A percentile compares a stretch with the other conserved stretches of the same genome.
These are phyloP conservation scores for Adelges cooleyi DNA, from an alignment of 1,140 invertebrate species.

Conservation along the genomic window DNA sequence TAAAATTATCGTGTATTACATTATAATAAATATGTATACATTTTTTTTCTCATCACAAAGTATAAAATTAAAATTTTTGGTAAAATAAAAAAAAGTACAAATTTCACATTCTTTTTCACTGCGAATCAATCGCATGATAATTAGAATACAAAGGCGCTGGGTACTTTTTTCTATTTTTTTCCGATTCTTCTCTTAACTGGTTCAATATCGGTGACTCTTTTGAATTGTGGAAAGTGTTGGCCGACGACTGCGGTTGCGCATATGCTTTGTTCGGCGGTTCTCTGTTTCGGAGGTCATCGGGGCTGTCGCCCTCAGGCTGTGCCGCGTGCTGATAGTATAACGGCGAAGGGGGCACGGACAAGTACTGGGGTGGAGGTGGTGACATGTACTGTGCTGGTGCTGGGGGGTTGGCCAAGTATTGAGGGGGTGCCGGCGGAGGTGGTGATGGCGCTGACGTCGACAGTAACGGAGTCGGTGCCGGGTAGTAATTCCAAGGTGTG, in stretches of 20 bases:
- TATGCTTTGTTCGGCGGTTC: neutral
- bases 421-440: neutral
- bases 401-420: no score
- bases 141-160: neutral
- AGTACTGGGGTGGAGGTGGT: neutral
- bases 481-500: neutral
- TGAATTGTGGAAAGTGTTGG: neutral
- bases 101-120: no score
- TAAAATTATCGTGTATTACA: no score
- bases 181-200: slow-evolving; percentile 2
- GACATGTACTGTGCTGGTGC: neutral
- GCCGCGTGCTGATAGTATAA: neutral
- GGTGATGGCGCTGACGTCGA: neutral
- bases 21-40: no score
- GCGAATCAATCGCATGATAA: no score
- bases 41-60: no score
- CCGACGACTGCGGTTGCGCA: neutral
- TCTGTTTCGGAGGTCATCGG: neutral
- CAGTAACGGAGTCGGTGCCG: neutral
- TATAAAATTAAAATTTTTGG: no score
- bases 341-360: neutral
- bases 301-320: neutral
- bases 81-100: no score
- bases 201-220: slow-evolving; percentile 8
- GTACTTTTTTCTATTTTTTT: slow-evolving; percentile 3